phyloP scores from a whole-genome alignment of 2,888 invertebrate genomes.

The Dryococelus australis region DNA sequence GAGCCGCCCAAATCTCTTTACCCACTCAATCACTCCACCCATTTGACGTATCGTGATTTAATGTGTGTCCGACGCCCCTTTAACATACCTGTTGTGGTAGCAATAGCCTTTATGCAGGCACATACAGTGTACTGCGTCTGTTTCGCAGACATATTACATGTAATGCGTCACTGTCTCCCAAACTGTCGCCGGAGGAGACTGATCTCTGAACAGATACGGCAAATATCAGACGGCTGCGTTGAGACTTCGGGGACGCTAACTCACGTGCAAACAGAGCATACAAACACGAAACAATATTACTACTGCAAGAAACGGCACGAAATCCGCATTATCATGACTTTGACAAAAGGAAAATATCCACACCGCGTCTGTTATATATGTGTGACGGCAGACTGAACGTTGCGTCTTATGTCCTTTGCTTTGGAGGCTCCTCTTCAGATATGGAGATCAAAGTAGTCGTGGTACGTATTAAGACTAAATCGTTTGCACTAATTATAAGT shows the following conservation, averaged over 20 bases:
- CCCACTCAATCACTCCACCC: too few relatives aligned
- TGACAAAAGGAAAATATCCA: neutral
- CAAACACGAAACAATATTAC: neutral
- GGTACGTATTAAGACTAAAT: neutral
- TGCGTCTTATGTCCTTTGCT: neutral
- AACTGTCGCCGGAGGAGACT: neutral
- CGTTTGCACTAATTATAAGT: too few relatives aligned
- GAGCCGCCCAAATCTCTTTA: too few relatives aligned
- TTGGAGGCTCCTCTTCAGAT: neutral
- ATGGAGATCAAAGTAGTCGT: neutral
- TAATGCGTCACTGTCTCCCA: neutral
- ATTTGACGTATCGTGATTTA: too few relatives aligned
- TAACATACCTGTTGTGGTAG: too few relatives aligned
- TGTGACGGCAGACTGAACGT: neutral
- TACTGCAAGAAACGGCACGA: neutral
- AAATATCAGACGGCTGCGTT: neutral
- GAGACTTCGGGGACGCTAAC: neutral
- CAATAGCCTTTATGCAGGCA: too few relatives aligned
- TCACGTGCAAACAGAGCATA: slow-evolving; percentile 8
- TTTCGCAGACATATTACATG: too few relatives aligned
- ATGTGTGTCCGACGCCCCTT: too few relatives aligned
- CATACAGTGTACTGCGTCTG: too few relatives aligned
- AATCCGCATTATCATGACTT: neutral
- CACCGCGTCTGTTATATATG: neutral
- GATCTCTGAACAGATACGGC: neutral